A percentile compares a stretch with the other conserved stretches of the same genome.
Conservation (phyloP, 2,888 invertebrate species). For the Drosophila ezoana region DNA sequence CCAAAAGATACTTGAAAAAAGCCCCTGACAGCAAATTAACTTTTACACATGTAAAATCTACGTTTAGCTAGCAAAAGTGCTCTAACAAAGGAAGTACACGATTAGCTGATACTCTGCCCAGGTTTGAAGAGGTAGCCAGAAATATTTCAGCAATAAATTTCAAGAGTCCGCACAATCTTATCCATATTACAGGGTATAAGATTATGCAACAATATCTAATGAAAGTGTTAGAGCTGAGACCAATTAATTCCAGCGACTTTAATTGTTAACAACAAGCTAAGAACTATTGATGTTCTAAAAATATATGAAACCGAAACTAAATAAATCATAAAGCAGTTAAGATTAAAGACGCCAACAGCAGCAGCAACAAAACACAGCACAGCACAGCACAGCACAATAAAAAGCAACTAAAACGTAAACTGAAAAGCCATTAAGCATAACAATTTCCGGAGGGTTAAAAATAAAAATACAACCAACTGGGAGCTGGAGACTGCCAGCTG, state of each 20-base stretch:
- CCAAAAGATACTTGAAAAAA: conserved; percentile 28
- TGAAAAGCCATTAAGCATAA: conserved; percentile 72
- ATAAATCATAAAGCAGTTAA: conserved; percentile 56
- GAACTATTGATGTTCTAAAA: conserved; percentile 22
- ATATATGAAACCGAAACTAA: conserved; percentile 35
- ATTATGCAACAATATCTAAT: too few species aligned
- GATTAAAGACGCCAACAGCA: conserved; percentile 30
- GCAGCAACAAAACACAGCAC: neutral
- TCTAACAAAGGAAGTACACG: neutral
- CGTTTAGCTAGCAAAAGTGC: neutral
- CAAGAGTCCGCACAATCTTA: too few species aligned
- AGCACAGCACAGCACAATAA: conserved; percentile 7
- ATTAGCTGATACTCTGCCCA: neutral
- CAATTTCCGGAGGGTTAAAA: conserved; percentile 66
- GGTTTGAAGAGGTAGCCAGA: too few species aligned
- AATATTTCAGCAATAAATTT: too few species aligned
- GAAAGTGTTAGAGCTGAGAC: conserved; percentile 1
- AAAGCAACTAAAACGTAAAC: conserved; percentile 30
- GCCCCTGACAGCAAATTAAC: conserved; percentile 24
- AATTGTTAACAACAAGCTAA: conserved; percentile 16
- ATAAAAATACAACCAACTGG: conserved; percentile 25
- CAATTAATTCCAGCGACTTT: conserved; percentile 21
- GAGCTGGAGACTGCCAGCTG: neutral
- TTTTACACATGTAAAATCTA: conserved; percentile 34
- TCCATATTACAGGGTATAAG: too few species aligned